Conservation (phyloP, 2,797 vertebrate species). For the Bradypodion ventrale region DNA sequence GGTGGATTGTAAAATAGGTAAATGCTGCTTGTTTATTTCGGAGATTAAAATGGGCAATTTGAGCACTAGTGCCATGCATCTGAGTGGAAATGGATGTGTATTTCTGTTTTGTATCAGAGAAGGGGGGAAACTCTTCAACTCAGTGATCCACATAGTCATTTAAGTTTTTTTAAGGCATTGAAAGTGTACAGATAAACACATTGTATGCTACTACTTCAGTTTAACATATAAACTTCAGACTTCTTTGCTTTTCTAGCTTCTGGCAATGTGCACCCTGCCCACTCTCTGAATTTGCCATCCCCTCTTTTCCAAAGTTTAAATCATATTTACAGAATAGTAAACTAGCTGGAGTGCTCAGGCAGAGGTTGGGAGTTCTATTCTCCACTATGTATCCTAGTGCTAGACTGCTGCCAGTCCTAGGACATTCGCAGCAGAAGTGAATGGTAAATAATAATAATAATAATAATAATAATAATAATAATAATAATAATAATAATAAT, state of each 20-base stretch:
- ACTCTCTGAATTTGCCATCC: neutral
- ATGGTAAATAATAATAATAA: too few species aligned
- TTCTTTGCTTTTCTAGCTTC: too few species aligned
- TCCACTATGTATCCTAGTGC: too few species aligned
- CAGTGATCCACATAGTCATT: neutral
- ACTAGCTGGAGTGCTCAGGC: too few species aligned
- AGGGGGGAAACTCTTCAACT: neutral
- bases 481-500: too few species aligned
- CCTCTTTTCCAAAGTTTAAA: neutral
- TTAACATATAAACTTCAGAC: neutral
- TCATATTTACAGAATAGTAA: neutral
- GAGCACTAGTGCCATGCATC: neutral
- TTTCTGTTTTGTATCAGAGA: neutral
- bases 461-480: too few species aligned
- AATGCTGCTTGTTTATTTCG: constrained; percentile 6
- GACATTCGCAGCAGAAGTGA: too few species aligned
- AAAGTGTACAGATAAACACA: neutral
- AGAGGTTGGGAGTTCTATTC: too few species aligned
- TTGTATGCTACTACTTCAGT: neutral
- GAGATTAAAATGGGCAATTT: constrained; percentile 1
- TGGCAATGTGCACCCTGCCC: neutral
- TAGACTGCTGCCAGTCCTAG: too few species aligned
- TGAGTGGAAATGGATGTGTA: neutral
- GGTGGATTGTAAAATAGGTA: constrained; percentile 13
- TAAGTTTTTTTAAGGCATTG: neutral